Evolutionary conservation across 2,888 invertebrate genomes (phyloP), one percentile per base, ranked within the genome.

Genomic region (Cephus pulcher): DNA sequence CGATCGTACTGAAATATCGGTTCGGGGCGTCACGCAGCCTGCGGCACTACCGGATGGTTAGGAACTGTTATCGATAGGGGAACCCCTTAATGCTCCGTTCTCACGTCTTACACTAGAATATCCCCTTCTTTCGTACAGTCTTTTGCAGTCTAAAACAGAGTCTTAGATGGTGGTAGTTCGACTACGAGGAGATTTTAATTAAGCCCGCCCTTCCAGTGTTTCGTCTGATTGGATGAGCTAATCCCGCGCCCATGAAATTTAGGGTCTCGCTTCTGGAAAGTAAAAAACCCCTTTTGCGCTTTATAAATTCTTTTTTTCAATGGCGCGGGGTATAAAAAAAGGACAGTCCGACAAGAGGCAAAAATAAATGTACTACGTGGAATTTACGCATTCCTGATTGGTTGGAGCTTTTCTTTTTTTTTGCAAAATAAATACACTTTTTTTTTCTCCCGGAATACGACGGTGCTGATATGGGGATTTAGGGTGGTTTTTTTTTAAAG

Each of bases 121-220:
- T 6, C 4, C 15, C 15, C 40, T 15, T 40, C 4, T 15, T 40
- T 15, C 40, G 40, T 15, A 15, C 1, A 40, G 40, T 15, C 40
- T 40, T 15, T 15, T 40, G 4, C 40, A 40, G 40, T 40, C 40
- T 40, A 40, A 79, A 78, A 75, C 79, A 78, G 82, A 84, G 84
- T 84, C 84, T 83, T 40, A 40, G 40, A 40, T 83, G 85, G 82
- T 85, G 71, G 84, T 83, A 83, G 84, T 80, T 82, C 77, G 82
- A 83, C 83, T 86, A 85, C 86, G 86, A 87, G 86, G 88, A 89
- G 90, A 90, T 90, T 91, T 91, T 91, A 91, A 91, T 91, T 90
- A 91, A 91, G 89, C 86, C 91, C 90, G 91, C 91, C 91, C 89
- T 89, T 91, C 88, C 90, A 89, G 85, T 91, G 91, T 91, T 90